Percentiles rank a stretch among this genome's conserved stretches.
These are phyloP conservation scores for Artibeus jamaicensis DNA, from an alignment of 2,797 vertebrate genomes.

Conservation along the genomic window DNA sequence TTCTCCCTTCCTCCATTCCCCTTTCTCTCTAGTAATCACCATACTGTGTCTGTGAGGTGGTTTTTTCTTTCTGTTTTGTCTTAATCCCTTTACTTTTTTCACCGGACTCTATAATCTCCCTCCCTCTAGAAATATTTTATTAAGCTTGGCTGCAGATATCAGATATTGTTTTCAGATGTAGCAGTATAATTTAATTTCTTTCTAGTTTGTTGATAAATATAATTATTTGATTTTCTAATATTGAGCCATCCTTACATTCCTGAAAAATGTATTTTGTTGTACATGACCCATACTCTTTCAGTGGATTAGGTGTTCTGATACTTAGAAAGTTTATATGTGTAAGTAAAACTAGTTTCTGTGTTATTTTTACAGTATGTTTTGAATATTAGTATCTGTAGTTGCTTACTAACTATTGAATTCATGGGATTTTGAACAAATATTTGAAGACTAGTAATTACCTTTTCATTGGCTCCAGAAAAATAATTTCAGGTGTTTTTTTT, in stretches of 20 bases:
- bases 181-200: neutral
- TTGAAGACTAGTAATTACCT: neutral
- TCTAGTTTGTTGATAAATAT: neutral
- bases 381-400: neutral
- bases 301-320: neutral
- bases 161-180: neutral
- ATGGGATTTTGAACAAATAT: neutral
- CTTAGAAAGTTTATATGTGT: neutral
- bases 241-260: neutral
- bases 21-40: neutral
- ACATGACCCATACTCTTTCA: neutral
- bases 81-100: too few relatives aligned
- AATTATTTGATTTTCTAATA: neutral
- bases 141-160: neutral
- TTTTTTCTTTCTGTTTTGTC: too few relatives aligned
- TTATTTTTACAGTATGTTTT: neutral
- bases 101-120: neutral
- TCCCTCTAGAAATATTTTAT: neutral
- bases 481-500: constrained; percentile 53
- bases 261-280: neutral
- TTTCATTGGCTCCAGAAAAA: constrained; percentile 32
- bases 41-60: neutral
- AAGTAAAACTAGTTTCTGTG: neutral
- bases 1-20: too few relatives aligned
- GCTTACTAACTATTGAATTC: neutral